A percentile compares a stretch with the other conserved stretches of the same genome.
These are phyloP conservation scores for Drosophila suboccidentalis DNA, from an alignment of 2,888 invertebrate genomes.

Conservation along the genomic window DNA sequence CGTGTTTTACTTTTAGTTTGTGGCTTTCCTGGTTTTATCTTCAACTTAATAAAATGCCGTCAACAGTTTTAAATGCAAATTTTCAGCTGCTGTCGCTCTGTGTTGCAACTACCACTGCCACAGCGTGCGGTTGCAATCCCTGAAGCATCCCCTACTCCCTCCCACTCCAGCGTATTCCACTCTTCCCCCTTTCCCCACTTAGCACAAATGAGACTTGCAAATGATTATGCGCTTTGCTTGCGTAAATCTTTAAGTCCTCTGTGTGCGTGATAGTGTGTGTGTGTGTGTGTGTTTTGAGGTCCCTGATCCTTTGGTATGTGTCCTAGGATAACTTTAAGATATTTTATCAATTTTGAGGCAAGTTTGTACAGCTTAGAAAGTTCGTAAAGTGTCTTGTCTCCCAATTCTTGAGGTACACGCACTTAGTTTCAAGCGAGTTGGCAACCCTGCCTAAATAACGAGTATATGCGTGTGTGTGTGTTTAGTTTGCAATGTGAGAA, in stretches of 20 bases:
- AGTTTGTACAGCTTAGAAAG: constrained; percentile 64
- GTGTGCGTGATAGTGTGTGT: background rate
- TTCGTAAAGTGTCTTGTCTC: constrained; percentile 45
- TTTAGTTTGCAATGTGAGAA: constrained; percentile 58
- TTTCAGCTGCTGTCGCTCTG: constrained; percentile 55
- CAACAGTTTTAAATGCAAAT: constrained; percentile 82
- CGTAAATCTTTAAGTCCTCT: constrained; percentile 59
- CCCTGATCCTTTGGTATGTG: constrained; percentile 36
- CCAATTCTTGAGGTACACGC: constrained; percentile 25
- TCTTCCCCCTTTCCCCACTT: constrained; percentile 40
- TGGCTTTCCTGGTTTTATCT: constrained; percentile 82
- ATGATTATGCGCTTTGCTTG: constrained; percentile 73
- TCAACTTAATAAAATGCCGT: constrained; percentile 81
- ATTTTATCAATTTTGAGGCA: constrained; percentile 77
- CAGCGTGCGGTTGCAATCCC: constrained; percentile 61
- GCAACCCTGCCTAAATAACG: constrained; percentile 35
- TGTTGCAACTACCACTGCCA: constrained; percentile 34
- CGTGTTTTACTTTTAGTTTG: constrained; percentile 81
- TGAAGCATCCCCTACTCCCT: constrained; percentile 4
- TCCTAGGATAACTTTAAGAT: constrained; percentile 66
- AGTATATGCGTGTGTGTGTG: constrained; percentile 51
- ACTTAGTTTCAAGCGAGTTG: constrained; percentile 36
- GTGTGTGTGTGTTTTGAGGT: constrained; percentile 3
- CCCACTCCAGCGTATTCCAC: background rate
- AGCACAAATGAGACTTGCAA: constrained; percentile 77